Evolutionary conservation across 2,888 invertebrate species (phyloP), one percentile per base, ranked within the genome.

Genomic region (Macrosoma leucophasiata): DNA sequence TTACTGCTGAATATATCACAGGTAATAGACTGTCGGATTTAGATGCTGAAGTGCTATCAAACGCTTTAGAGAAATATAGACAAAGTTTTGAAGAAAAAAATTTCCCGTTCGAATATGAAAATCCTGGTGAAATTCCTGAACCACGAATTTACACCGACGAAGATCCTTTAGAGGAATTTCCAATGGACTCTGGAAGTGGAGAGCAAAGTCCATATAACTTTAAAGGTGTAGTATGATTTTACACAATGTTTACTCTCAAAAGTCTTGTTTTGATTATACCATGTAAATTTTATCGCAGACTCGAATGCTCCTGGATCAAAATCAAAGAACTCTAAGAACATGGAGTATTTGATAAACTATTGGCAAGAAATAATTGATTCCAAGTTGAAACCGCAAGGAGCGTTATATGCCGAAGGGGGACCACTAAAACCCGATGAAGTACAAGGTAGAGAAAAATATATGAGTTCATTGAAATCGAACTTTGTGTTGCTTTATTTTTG

Each of bases 81-180:
- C 77, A 79, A 43, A 84, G 79, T 44, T 81, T 84, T 40, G 70
- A 66, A 6, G 75, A 71, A 32, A 84, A 84, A 58, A 72, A 76
- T 41, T 84, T 84, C 37, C 84, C 84, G 1, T 84, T 84, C 41
- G 82, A 84, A 54, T 84, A 84, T 45, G 82, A 79, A 52, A 74
- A 75, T 41, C 75, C 75, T 1, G 64, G 58, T n/a, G 81, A 81
- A 10, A 52, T 85, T 22, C 79, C 86, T 4, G 88, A 89, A 58
- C 82, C 79, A 9, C 74, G 88, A 33, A 85, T 88, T 46, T 88
- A 88, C 50, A 74, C 76, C 28, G 87, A 86, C 36, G 87, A 87
- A 55, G 85, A 82, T 19, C 73, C 68, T n/a, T 40, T 64, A n/a
- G 82, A 78, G 21, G 82, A 78, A 29, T 62, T 67, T 23, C 60